phyloP scores from a whole-genome alignment of 2,113 vertebrate genomes.

The Rutilus rutilus region DNA sequence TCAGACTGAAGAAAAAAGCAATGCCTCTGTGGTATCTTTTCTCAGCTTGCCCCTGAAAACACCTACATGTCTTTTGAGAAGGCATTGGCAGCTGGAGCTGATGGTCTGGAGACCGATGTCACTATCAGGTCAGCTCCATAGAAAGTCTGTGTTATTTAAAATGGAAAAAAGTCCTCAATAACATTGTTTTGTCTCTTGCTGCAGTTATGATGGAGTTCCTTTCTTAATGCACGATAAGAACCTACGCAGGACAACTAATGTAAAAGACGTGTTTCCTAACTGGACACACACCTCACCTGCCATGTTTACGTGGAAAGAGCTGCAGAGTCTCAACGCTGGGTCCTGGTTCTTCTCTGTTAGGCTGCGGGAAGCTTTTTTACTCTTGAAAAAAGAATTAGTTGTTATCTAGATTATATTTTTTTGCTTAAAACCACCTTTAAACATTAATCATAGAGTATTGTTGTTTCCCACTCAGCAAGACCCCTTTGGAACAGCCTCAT shows the following conservation, averaged over 20 bases:
- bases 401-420: not conserved
- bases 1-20: not conserved
- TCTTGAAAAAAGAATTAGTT: not conserved
- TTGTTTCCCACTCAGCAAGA: constrained; percentile 72
- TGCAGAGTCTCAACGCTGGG: constrained; percentile 86
- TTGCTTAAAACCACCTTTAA: too few species aligned
- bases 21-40: not conserved
- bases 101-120: constrained; percentile 87
- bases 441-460: not conserved
- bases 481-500: constrained; percentile 76
- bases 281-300: constrained; percentile 66
- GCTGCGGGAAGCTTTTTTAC: not conserved
- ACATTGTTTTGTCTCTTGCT: constrained; percentile 43
- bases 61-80: constrained; percentile 92
- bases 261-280: constrained; percentile 78
- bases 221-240: constrained; percentile 92
- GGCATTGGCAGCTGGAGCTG: constrained; percentile 80
- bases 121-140: constrained; percentile 80
- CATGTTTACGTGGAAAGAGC: constrained; percentile 80
- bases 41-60: constrained; percentile 88
- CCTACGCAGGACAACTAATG: constrained; percentile 87
- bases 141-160: not conserved
- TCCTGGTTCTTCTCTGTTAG: constrained; percentile 85
- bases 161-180: not conserved
- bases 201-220: constrained; percentile 84